Evolutionary conservation across 2,888 invertebrate species (phyloP), one percentile per base, ranked within the genome.

Genomic region (Allacma fusca): DNA sequence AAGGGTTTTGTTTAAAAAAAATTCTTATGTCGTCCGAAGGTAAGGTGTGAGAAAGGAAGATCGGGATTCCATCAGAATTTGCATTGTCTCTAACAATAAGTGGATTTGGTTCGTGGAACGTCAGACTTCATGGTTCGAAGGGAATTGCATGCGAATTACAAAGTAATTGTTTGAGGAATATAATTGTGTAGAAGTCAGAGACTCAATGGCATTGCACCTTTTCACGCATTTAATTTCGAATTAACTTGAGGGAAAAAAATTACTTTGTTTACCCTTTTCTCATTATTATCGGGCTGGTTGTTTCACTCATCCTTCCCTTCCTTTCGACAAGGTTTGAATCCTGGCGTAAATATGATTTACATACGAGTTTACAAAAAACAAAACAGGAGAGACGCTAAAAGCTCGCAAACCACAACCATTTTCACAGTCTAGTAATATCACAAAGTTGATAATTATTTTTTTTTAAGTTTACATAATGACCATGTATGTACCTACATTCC

Each of bases 151-250:
- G 24, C 21, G 24, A 62, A 62, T 57, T 57, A 57, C 9, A 34
- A 34, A 34, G 34, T 34, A 34, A 34, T 34, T 34, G 9, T 34
- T 34, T 9, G 4, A 7, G 34, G 9, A 34, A 34, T n/a, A 59
- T 62, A 62, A 21, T 23, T 21, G 62, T 4, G 34, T 34, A 7
- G 34, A 34, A 34, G n/a, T n/a, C n/a, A n/a, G 34, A 34, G 34
- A 9, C 34, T n/a, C 26, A n/a, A 62, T 62, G 62, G 62, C 62
- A 62, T 62, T 62, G 62, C 62, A 62, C 62, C 62, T 62, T 62
- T 62, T 62, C 62, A 62, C 62, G n/a, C 23, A 26, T 62, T 62
- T 62, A 62, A 62, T 62, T 62, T 24, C 62, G 4, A 62, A 62
- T 62, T 62, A 62, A 62, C 21, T 50, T n/a, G 19, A 50, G n/a